Evolutionary conservation across 2,888 invertebrate species (phyloP).

Genomic region (Drosophila dives): DNA sequence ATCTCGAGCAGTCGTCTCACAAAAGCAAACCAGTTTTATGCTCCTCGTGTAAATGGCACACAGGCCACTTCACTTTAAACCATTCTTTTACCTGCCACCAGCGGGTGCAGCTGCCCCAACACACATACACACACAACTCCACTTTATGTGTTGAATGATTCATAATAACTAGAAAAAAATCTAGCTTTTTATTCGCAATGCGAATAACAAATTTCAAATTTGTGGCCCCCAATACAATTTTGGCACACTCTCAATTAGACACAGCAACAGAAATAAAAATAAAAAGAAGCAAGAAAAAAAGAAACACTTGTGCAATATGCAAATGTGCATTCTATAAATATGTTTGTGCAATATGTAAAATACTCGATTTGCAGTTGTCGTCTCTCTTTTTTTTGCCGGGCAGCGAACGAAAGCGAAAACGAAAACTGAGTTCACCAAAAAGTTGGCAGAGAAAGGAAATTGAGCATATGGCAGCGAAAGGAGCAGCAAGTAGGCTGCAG

Average conservation of each 20-base stretch:
- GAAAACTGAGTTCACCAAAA: conserved; percentile 33
- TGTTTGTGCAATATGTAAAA: conserved; percentile 57
- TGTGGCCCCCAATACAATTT: conserved; percentile 49
- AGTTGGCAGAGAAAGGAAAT: conserved; percentile 45
- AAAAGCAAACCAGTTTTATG: conserved; percentile 50
- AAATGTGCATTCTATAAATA: conserved; percentile 71
- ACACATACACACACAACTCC: conserved; percentile 17
- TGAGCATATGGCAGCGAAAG: conserved; percentile 12
- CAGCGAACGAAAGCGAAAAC: conserved; percentile 56
- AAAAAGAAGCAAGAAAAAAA: conserved; percentile 7
- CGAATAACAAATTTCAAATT: conserved; percentile 30
- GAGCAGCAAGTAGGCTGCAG: conserved; percentile 18
- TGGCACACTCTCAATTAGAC: conserved; percentile 60
- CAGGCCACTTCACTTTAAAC: conserved; percentile 61
- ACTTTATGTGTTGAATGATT: conserved; percentile 54
- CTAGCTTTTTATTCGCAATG: conserved; percentile 16
- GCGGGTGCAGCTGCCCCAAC: conserved; percentile 58
- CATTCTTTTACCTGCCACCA: conserved; percentile 64
- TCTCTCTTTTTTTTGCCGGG: conserved; percentile 14
- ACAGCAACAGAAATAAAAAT: conserved; percentile 14
- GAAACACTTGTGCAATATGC: conserved; percentile 39
- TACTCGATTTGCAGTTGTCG: conserved; percentile 45
- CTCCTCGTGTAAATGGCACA: conserved; percentile 59
- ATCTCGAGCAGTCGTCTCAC: conserved; percentile 21
- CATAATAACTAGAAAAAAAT: conserved; percentile 45